A percentile compares a stretch with the other conserved stretches of the same genome.
Conservation (phyloP, 1,140 invertebrate genomes). For the Bradysia coprophila region DNA sequence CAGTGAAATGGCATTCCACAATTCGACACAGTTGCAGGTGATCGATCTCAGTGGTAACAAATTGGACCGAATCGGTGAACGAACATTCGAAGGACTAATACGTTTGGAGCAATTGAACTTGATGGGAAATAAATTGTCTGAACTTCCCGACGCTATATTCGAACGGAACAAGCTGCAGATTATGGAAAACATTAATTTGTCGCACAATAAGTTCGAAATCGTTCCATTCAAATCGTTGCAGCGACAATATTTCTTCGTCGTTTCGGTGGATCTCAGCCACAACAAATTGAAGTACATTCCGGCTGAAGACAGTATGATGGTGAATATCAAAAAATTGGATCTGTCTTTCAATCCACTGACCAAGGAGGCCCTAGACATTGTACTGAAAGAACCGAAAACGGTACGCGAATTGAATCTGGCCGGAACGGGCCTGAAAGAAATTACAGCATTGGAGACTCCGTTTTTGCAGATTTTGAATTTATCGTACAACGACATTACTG, state of each 20-base stretch:
- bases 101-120: constrained; percentile 57
- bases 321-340: constrained; percentile 73
- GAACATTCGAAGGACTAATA: constrained; percentile 64
- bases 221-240: constrained; percentile 61
- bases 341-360: constrained; percentile 70
- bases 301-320: constrained; percentile 64
- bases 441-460: constrained; percentile 64
- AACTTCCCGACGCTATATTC: constrained; percentile 69
- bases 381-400: constrained; percentile 76
- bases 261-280: constrained; percentile 55
- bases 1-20: constrained; percentile 73
- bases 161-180: constrained; percentile 56
- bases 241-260: constrained; percentile 63
- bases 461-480: constrained; percentile 69
- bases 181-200: constrained; percentile 64
- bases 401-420: constrained; percentile 64
- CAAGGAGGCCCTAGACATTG: constrained; percentile 45
- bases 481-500: constrained; percentile 52
- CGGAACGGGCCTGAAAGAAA: constrained; percentile 45
- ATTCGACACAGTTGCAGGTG: constrained; percentile 69
- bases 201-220: constrained; percentile 53
- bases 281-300: constrained; percentile 64
- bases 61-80: constrained; percentile 53
- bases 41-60: constrained; percentile 59
- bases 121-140: constrained; percentile 47